Evolutionary conservation across 2,113 vertebrate genomes (phyloP), one percentile per base, ranked within the genome.

Genomic region (Eptatretus burgeri): DNA sequence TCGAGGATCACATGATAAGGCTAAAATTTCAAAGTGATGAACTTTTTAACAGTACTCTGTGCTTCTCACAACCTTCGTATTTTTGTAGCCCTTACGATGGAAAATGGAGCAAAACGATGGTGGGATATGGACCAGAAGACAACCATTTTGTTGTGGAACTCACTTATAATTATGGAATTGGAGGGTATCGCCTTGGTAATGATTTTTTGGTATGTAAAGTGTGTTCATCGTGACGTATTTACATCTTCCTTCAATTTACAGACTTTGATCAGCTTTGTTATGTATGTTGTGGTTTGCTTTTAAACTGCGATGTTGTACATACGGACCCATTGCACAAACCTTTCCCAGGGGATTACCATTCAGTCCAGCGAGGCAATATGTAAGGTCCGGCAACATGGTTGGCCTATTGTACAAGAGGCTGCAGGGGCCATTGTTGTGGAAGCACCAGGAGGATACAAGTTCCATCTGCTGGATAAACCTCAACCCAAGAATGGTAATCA

Each of bases 101-200:
- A 13, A 98, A 81, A 63, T 98, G 91, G 91, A 98, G 91, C 74
- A 98, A 98, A 76, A 95, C 89, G 0, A 95, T 98, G 91, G 79
- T 98, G 68, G 91, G 91, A 16, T 98, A 79, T 1, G 89, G 91
- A 13, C 77, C 84, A 51, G 91, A 98, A 66, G 82, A 91, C 63
- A 67, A 77, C 11, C 85, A 95, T 73, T 98, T 98, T 69, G 91
- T 94, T 13, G 78, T 79, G 63, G 91, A 98, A 16, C 67, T 98
- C 67, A 98, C 91, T 5, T 98, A 98, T 70, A 98, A 95, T 69
- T 98, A 98, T 1, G 89, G 84, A 2, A 71, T 95, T 1, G 85
- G 81, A 63, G 77, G 82, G 51, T 93, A 95, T 71, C 74, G 73
- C 7, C 79, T 88, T 60, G 85, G 87, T 71, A 93, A 84, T 63